phyloP scores from a whole-genome alignment of 2,797 vertebrate species.

The Gobio occitaniae region DNA sequence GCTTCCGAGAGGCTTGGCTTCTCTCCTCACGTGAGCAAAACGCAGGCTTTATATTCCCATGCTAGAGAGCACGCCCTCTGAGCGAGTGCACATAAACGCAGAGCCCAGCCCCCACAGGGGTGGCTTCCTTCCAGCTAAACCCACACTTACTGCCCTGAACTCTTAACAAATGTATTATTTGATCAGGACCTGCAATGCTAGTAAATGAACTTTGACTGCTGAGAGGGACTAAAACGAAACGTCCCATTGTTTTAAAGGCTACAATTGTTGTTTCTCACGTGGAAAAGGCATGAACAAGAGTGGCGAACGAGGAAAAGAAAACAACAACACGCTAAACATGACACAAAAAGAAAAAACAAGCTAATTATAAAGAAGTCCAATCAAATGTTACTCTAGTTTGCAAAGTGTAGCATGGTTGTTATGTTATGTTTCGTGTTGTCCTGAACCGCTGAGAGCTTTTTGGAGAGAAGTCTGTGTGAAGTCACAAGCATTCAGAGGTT shows the following conservation, averaged over 20 bases:
- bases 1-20: constrained; percentile 66
- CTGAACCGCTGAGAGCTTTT: constrained; percentile 79
- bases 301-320: constrained; percentile 49
- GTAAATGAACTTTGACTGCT: constrained; percentile 63
- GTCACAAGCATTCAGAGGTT: constrained; percentile 94
- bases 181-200: constrained; percentile 72
- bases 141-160: constrained; percentile 80
- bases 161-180: constrained; percentile 77
- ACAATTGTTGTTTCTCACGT: constrained; percentile 53
- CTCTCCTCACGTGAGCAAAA: constrained; percentile 72
- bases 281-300: constrained; percentile 39
- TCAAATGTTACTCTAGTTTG: constrained; percentile 42
- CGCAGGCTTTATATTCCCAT: constrained; percentile 77
- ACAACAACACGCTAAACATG: constrained; percentile 26
- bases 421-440: constrained; percentile 69
- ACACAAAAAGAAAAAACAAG: constrained; percentile 19
- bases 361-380: constrained; percentile 36
- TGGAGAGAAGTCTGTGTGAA: constrained; percentile 89
- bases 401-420: constrained; percentile 42
- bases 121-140: constrained; percentile 70
- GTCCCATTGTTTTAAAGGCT: constrained; percentile 70
- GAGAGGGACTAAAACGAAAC: constrained; percentile 70
- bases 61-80: constrained; percentile 75
- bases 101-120: constrained; percentile 75
- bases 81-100: constrained; percentile 84